Evolutionary conservation across 2,888 invertebrate genomes (phyloP).

Genomic region (Amiota communis): DNA sequence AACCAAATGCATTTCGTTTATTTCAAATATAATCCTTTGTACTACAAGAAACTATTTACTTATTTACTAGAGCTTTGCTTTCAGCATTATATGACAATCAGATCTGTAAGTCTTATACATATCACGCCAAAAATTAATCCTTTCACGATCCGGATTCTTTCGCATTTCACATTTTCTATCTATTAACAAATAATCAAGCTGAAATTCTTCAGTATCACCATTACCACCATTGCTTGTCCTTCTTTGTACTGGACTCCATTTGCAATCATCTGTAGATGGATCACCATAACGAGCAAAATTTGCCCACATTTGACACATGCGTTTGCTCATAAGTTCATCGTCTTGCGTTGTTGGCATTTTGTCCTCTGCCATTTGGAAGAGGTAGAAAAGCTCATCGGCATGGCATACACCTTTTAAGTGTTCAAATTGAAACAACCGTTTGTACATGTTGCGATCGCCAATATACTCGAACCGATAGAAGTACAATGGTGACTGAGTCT

Average conservation of each 20-base stretch:
- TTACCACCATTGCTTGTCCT: conserved; percentile 20
- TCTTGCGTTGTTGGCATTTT: conserved; percentile 43
- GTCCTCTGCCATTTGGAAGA: conserved; percentile 73
- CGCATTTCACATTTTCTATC: conserved; percentile 62
- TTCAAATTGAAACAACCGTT: conserved; percentile 72
- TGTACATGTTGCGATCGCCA: conserved; percentile 75
- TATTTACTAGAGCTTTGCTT: conserved; percentile 52
- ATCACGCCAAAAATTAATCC: conserved; percentile 69
- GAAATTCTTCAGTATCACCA: conserved; percentile 40
- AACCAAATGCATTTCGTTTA: neutral
- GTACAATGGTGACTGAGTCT: conserved; percentile 73
- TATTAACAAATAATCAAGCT: conserved; percentile 65
- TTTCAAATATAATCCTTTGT: neutral
- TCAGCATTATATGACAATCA: conserved; percentile 46
- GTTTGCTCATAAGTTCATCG: conserved; percentile 69
- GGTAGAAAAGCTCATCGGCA: conserved; percentile 77
- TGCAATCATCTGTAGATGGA: conserved; percentile 63
- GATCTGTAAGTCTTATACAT: conserved; percentile 66
- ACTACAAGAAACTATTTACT: neutral
- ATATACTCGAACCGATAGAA: conserved; percentile 77
- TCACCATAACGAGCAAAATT: conserved; percentile 78
- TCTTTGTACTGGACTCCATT: conserved; percentile 62
- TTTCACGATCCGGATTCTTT: conserved; percentile 63
- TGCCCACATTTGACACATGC: conserved; percentile 77
- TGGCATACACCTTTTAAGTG: conserved; percentile 76